These are phyloP conservation scores for Anastrepha ludens DNA, from an alignment of 1,140 invertebrate species.

Conservation along the genomic window DNA sequence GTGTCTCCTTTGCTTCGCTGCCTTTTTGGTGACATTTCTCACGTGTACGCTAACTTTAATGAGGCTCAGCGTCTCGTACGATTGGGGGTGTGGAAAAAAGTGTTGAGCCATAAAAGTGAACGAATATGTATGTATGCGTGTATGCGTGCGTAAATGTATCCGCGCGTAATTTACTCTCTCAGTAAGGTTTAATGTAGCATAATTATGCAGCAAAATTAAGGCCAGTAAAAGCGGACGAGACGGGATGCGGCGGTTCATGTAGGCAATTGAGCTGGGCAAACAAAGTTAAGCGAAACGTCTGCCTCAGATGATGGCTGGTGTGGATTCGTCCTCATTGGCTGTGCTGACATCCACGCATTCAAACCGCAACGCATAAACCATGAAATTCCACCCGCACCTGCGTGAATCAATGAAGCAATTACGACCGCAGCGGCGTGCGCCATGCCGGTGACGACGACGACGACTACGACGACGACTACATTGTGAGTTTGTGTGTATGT, in stretches of 20 bases:
- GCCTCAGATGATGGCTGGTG: background rate
- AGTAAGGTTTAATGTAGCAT: conserved; percentile 32
- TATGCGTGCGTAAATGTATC: background rate
- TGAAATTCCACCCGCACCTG: conserved; percentile 44
- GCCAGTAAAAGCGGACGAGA: conserved; percentile 27
- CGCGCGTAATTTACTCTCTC: conserved; percentile 38
- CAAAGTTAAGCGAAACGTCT: background rate
- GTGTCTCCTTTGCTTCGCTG: background rate
- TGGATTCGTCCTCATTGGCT: background rate
- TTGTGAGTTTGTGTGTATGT: background rate
- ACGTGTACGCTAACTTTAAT: conserved; percentile 12
- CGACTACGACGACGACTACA: background rate
- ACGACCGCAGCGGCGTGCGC: background rate
- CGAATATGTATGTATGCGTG: background rate
- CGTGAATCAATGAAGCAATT: conserved; percentile 37
- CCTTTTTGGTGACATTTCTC: conserved; percentile 11
- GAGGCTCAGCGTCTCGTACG: background rate
- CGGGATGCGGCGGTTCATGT: background rate
- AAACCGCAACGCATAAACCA: background rate
- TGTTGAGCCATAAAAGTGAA: conserved; percentile 2
- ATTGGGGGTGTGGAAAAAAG: background rate
- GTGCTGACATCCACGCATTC: background rate
- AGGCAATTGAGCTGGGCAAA: conserved; percentile 15
- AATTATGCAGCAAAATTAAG: conserved; percentile 45
- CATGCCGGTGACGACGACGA: background rate